Conservation (phyloP, 2,113 vertebrate genomes). For the Megalops atlanticus region DNA sequence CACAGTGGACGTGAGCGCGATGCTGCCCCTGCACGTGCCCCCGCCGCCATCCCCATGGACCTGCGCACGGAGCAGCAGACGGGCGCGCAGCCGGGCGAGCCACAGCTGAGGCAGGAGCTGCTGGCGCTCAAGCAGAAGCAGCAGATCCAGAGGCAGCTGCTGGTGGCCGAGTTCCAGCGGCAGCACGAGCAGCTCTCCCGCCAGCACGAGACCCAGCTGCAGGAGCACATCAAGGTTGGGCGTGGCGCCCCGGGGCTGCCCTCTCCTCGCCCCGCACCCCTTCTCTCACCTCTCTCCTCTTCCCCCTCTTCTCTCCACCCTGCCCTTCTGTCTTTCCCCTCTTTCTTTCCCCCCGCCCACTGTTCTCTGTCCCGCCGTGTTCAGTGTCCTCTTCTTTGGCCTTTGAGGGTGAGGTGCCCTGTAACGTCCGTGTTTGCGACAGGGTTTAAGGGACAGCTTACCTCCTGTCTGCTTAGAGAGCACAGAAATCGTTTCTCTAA, state of each 20-base stretch:
- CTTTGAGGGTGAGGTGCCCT: no score
- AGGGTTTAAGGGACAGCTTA: no score
- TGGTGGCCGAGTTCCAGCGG: slow-evolving; percentile 94
- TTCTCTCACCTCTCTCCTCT: background rate
- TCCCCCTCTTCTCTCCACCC: no score
- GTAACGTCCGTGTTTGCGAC: no score
- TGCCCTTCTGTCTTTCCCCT: no score
- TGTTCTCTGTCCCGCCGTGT: no score
- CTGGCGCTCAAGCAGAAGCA: slow-evolving; percentile 94
- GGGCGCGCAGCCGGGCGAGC: slow-evolving; percentile 74
- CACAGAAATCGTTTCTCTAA: no score
- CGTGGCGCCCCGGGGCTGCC: no score
- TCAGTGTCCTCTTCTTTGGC: no score
- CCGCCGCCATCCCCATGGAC: slow-evolving; percentile 88
- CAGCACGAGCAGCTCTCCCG: slow-evolving; percentile 95
- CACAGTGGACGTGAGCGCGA: slow-evolving; percentile 87
- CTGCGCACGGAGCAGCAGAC: slow-evolving; percentile 92
- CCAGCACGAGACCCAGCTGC: slow-evolving; percentile 93
- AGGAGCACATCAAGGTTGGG: slow-evolving; percentile 90
- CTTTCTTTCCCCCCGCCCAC: no score
- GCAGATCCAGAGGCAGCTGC: slow-evolving; percentile 94
- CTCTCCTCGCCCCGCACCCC: no score
- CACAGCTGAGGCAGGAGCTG: slow-evolving; percentile 94
- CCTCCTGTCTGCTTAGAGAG: background rate
- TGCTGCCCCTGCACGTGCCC: slow-evolving; percentile 88